Conservation (phyloP, 2,888 invertebrate genomes). For the Agrypnus murinus region DNA sequence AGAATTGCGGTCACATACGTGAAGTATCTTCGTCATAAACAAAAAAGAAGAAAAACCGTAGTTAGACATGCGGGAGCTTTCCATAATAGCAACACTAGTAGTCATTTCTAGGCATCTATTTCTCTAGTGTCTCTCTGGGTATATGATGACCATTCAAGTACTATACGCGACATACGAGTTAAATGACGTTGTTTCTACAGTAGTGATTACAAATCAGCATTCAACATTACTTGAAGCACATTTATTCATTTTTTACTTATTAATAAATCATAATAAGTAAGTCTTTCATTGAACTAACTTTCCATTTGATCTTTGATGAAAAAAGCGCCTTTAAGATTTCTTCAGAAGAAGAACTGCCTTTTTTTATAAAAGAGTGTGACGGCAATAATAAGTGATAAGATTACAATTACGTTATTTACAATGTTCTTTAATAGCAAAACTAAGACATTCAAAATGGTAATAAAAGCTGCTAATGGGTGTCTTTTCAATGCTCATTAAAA, state of each 20-base stretch:
- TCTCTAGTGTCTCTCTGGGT: constrained; percentile 1
- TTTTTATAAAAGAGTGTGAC: background rate
- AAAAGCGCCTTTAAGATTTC: too few species aligned
- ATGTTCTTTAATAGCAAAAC: constrained; percentile 35
- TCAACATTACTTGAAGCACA: constrained; percentile 8
- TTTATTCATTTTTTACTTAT: constrained; percentile 12
- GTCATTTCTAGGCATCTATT: constrained; percentile 41
- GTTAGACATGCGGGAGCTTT: constrained; percentile 50
- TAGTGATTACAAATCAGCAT: constrained; percentile 38
- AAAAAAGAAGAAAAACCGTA: constrained; percentile 39
- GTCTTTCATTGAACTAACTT: too few species aligned
- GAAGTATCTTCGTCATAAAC: constrained; percentile 47
- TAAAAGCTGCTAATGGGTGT: constrained; percentile 41
- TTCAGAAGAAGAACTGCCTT: too few species aligned
- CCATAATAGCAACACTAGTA: constrained; percentile 44
- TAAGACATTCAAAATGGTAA: constrained; percentile 26
- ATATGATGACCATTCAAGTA: constrained; percentile 35
- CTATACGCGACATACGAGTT: constrained; percentile 28
- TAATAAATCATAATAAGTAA: constrained; percentile 14
- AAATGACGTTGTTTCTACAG: constrained; percentile 36
- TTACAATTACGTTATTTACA: constrained; percentile 42
- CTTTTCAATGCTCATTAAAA: constrained; percentile 41
- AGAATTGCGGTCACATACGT: constrained; percentile 49
- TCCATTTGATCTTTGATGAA: too few species aligned
- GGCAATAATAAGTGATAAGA: constrained; percentile 40